These are phyloP conservation scores for Gulo gulo DNA, from an alignment of 2,113 vertebrate genomes.

Conservation along the genomic window DNA sequence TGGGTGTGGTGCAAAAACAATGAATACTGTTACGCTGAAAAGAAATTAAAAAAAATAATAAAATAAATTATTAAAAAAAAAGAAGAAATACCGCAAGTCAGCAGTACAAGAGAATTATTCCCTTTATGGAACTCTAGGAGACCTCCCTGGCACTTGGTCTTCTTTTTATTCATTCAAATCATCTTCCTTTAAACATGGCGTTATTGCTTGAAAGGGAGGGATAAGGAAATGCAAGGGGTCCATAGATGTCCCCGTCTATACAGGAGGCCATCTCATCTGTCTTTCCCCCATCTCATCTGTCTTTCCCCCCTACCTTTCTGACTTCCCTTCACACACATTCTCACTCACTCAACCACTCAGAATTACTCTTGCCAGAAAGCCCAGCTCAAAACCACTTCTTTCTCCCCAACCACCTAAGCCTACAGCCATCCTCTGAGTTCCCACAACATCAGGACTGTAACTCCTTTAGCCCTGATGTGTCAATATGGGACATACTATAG, in stretches of 20 bases:
- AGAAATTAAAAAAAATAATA: too few species aligned
- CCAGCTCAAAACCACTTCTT: not conserved
- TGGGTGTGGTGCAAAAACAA: too few species aligned
- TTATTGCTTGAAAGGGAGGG: not conserved
- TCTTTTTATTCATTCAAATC: not conserved
- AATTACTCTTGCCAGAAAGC: not conserved
- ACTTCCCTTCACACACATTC: not conserved
- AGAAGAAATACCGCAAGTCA: not conserved
- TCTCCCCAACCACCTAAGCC: not conserved
- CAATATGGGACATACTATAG: not conserved
- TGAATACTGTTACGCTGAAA: too few species aligned
- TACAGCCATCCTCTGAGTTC: not conserved
- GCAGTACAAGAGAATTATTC: not conserved
- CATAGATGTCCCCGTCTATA: not conserved
- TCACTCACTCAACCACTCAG: not conserved
- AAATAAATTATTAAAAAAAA: too few species aligned
- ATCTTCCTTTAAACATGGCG: not conserved
- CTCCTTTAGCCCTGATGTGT: not conserved
- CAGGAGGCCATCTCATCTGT: not conserved
- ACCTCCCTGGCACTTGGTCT: not conserved
- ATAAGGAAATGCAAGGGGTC: not conserved
- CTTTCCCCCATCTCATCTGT: not conserved
- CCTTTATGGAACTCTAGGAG: not conserved
- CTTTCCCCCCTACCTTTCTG: not conserved
- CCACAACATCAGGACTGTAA: not conserved